Evolutionary conservation across 2,113 vertebrate genomes (phyloP).

Genomic region (Crotalus helleri): DNA sequence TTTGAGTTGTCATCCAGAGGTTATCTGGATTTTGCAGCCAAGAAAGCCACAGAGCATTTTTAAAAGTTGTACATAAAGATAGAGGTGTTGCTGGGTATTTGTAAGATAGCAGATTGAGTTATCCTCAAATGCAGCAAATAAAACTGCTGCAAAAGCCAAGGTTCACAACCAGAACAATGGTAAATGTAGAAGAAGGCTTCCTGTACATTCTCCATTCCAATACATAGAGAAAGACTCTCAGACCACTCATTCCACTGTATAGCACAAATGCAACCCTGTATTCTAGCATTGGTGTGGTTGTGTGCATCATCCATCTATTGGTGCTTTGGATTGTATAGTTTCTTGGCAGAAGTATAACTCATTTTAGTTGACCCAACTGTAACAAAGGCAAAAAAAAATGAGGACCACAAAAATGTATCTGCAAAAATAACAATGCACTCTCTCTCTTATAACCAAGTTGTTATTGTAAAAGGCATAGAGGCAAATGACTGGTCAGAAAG

Average conservation of each 20-base stretch:
- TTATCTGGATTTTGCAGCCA: neutral
- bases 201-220: neutral
- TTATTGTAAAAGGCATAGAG: neutral
- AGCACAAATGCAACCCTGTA: neutral
- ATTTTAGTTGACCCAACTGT: neutral
- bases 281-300: neutral
- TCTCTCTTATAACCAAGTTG: neutral
- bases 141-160: neutral
- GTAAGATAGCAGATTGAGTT: neutral
- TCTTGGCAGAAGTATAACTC: neutral
- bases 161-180: neutral
- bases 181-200: neutral
- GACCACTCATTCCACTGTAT: neutral
- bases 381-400: neutral
- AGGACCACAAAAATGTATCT: neutral
- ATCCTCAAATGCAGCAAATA: neutral
- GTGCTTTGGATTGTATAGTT: neutral
- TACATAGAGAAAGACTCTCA: neutral
- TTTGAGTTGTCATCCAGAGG: neutral
- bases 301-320: neutral
- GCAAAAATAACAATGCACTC: neutral
- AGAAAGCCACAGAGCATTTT: neutral
- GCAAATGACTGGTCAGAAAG: neutral
- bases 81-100: neutral
- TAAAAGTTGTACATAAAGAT: neutral